phyloP scores from a whole-genome alignment of 2,797 vertebrate genomes.

The Rhynchotus rufescens region DNA sequence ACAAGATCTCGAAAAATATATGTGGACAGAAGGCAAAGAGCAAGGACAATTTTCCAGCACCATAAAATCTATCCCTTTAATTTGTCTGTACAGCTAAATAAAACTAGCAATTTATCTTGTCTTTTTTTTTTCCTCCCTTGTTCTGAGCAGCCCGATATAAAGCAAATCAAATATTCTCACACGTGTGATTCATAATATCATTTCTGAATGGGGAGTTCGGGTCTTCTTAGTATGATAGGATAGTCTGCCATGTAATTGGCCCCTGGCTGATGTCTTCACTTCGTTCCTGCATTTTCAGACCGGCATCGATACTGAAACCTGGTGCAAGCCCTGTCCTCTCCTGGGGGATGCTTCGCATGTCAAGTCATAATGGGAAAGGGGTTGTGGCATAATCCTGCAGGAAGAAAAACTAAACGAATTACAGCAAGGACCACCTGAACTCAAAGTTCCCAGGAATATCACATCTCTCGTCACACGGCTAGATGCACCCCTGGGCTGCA shows the following conservation, averaged over 20 bases:
- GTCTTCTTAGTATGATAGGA: background rate
- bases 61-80: background rate
- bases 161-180: slow-evolving; percentile 21
- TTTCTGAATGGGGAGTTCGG: slow-evolving; percentile 23
- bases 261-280: slow-evolving; percentile 25
- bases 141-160: slow-evolving; percentile 9
- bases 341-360: too few species aligned
- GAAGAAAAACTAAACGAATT: background rate
- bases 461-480: fast-evolving
- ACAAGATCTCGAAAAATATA: background rate
- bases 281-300: slow-evolving; percentile 1
- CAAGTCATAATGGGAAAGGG: background rate
- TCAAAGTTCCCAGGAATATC: background rate
- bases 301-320: background rate
- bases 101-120: slow-evolving; percentile 28
- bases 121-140: background rate
- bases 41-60: background rate
- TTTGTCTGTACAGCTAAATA: background rate
- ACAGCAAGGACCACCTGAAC: background rate
- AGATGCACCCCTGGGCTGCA: background rate
- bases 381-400: background rate
- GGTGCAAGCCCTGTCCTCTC: background rate
- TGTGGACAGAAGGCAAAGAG: slow-evolving; percentile 6
- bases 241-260: background rate
- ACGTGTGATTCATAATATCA: background rate